phyloP scores from a whole-genome alignment of 2,888 invertebrate species.

The Rhyacophila evoluta region DNA sequence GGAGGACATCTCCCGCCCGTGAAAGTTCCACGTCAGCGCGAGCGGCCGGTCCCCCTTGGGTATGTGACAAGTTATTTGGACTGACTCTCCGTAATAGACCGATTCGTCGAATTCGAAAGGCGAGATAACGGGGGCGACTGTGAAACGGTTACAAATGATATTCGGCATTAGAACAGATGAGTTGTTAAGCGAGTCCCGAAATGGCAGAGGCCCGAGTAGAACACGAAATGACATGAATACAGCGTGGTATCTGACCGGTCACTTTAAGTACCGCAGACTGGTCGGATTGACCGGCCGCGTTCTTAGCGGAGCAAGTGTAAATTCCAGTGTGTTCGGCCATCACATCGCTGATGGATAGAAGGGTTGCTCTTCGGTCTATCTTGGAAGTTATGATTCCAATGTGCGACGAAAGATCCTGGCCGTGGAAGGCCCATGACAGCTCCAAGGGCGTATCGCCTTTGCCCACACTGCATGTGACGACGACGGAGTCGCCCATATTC shows the following conservation, averaged over 20 bases:
- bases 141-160: slow-evolving; percentile 56
- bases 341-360: slow-evolving; percentile 70
- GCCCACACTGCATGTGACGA: slow-evolving; percentile 68
- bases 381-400: slow-evolving; percentile 37
- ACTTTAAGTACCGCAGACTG: slow-evolving; percentile 64
- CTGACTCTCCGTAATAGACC: slow-evolving; percentile 71
- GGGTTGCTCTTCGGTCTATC: slow-evolving; percentile 64
- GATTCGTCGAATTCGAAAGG: slow-evolving; percentile 73
- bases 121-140: slow-evolving; percentile 73
- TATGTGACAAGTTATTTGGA: slow-evolving; percentile 67
- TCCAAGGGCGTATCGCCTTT: slow-evolving; percentile 73
- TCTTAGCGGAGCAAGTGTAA: slow-evolving; percentile 67
- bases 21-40: slow-evolving; percentile 77
- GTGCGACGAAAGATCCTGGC: slow-evolving; percentile 58
- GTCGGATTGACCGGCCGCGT: slow-evolving; percentile 64
- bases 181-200: neutral
- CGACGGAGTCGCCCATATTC: slow-evolving; percentile 69
- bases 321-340: slow-evolving; percentile 69
- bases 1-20: slow-evolving; percentile 65
- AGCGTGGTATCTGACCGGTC: slow-evolving; percentile 60
- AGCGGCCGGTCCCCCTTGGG: slow-evolving; percentile 80
- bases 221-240: neutral
- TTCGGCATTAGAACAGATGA: neutral
- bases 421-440: slow-evolving; percentile 72
- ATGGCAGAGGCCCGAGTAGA: neutral